A percentile compares a stretch with the other conserved stretches of the same genome.
phyloP scores from a whole-genome alignment of 2,888 invertebrate genomes.

The Perizoma flavofasciatum region DNA sequence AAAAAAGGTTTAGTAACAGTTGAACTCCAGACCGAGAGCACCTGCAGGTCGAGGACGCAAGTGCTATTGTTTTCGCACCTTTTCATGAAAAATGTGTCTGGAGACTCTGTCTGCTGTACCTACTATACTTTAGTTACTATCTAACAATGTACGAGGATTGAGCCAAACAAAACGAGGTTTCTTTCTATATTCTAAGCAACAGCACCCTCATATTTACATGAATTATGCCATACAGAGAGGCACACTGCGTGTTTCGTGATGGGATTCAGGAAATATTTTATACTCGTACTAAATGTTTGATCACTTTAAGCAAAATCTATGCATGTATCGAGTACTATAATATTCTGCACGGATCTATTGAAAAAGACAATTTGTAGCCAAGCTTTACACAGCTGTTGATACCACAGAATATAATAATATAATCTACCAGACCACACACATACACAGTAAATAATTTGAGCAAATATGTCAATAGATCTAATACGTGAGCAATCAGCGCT shows the following conservation, averaged over 20 bases:
- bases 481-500: constrained; percentile 16
- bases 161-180: constrained; percentile 2
- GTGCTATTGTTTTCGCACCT: constrained; percentile 22
- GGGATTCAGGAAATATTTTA: too few species aligned
- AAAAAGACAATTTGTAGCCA: too few species aligned
- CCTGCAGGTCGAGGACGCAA: constrained; percentile 2
- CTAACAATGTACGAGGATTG: background rate
- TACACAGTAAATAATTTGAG: constrained; percentile 5
- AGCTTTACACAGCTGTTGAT: background rate
- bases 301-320: too few species aligned
- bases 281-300: too few species aligned
- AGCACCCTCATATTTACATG: too few species aligned
- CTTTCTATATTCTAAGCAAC: background rate
- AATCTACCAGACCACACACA: constrained; percentile 7
- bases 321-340: too few species aligned
- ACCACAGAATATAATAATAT: background rate
- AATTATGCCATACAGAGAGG: too few species aligned
- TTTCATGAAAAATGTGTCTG: constrained; percentile 19
- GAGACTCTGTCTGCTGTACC: constrained; percentile 1
- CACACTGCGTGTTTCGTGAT: too few species aligned
- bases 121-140: constrained; percentile 2
- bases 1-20: background rate
- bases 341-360: too few species aligned
- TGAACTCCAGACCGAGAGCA: background rate
- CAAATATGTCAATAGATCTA: constrained; percentile 8